Evolutionary conservation across 2,888 invertebrate genomes (phyloP).

Genomic region (Acanthopleura granulata): DNA sequence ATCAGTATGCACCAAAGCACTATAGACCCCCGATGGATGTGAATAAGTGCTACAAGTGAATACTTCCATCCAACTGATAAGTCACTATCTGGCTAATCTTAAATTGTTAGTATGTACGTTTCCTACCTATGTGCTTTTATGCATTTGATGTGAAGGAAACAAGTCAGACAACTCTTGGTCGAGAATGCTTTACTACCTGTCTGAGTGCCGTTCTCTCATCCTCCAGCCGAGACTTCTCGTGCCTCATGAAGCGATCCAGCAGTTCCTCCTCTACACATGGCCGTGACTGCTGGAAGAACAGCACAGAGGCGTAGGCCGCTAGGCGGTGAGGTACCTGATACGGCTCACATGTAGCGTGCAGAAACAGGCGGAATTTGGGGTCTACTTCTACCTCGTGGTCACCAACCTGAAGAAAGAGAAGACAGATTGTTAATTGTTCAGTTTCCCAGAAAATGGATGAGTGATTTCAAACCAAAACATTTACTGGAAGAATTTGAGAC

Average conservation of each 20-base stretch:
- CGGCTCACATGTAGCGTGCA: conserved; percentile 66
- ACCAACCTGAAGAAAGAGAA: conserved; percentile 53
- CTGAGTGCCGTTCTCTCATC: conserved; percentile 63
- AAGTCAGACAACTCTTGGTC: too few species aligned
- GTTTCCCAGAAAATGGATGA: too few species aligned
- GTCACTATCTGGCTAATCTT: too few species aligned
- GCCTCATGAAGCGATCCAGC: conserved; percentile 63
- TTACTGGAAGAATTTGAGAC: too few species aligned
- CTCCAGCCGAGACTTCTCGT: conserved; percentile 67
- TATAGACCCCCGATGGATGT: too few species aligned
- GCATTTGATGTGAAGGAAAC: too few species aligned
- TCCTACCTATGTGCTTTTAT: too few species aligned
- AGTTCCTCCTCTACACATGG: conserved; percentile 64
- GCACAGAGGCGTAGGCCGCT: conserved; percentile 61
- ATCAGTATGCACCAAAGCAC: too few species aligned
- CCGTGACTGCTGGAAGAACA: conserved; percentile 63
- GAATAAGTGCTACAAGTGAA: too few species aligned
- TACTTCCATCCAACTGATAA: too few species aligned
- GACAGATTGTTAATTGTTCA: neutral
- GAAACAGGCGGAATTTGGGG: conserved; percentile 65
- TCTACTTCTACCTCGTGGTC: conserved; percentile 70
- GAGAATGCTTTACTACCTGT: conserved; percentile 45
- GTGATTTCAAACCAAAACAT: too few species aligned
- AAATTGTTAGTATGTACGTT: too few species aligned
- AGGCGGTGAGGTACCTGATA: conserved; percentile 62